Conservation (phyloP, 2,888 invertebrate genomes). For the Conomelus anceps region DNA sequence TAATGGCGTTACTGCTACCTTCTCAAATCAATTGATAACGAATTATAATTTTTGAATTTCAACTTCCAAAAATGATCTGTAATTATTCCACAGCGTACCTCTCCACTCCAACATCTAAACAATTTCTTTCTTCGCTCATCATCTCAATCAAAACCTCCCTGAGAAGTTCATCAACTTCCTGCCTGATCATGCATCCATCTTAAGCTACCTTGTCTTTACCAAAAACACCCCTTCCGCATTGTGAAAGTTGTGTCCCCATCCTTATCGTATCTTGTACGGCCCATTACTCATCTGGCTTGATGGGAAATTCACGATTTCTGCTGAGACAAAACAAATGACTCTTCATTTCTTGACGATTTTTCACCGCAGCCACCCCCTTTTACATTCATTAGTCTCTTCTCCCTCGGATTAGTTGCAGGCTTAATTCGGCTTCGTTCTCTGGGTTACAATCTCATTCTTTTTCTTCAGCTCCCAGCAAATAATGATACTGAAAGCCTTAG, state of each 20-base stretch:
- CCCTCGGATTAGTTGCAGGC: neutral
- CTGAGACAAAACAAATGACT: neutral
- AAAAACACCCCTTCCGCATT: neutral
- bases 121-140: neutral
- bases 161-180: neutral
- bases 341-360: neutral
- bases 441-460: neutral
- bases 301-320: neutral
- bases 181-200: neutral
- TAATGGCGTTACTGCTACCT: no score
- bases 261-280: neutral
- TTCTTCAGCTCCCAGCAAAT: neutral
- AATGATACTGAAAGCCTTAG: neutral
- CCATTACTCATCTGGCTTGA: neutral
- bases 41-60: neutral
- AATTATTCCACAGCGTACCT: neutral
- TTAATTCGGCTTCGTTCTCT: neutral
- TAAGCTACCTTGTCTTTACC: no score
- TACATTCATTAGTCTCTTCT: neutral
- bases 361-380: neutral
- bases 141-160: neutral
- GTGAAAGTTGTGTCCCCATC: neutral
- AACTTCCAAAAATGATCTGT: neutral
- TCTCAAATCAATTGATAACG: no score
- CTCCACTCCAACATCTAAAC: neutral